Evolutionary conservation across 2,113 vertebrate genomes (phyloP), one percentile per base, ranked within the genome.

Genomic region (Meriones unguiculatus): DNA sequence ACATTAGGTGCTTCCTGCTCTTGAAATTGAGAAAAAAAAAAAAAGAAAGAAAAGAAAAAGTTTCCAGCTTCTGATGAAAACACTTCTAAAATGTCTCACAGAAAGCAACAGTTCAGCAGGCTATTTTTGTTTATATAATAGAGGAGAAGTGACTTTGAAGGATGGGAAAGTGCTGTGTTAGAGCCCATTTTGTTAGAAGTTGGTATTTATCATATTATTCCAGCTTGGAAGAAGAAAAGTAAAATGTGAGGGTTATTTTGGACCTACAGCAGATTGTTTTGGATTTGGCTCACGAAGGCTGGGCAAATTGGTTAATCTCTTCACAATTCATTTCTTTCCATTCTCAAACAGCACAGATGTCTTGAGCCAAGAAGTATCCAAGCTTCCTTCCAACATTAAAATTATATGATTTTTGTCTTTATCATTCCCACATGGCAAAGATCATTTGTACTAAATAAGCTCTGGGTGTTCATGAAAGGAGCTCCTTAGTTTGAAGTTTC

Each of bases 151-250:
- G 38, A 76, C 50, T 87, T 20, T 20, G 86, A 78, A 22, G 32
- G 70, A 18, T 81, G 4, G 25, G 50, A 59, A 84, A 93, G 75
- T 32, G n/a, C 18, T 73, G 15, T 57, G 25, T 17, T 70, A 75
- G 78, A 89, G 7, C 4, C 35, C 62, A 87, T 89, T 76, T 96
- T 93, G 78, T 90, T 90, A 94, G 86, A 94, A 90, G 80, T 80
- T 52, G 65, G 59, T 80, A 95, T 70, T 85, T 96, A 17, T 96
- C 52, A 78, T 70, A 75, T 32, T 32, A 95, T 92, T 95, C 28
- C 25, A 90, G 64, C 62, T 92, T 86, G 30, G 38, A 46, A 85
- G 20, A 46, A 64, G 69, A 38, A 57, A 77, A 84, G 77, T 90
- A 73, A 0, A 12, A 3, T 14, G 41, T 93, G 50, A 95, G 75